A percentile compares a stretch with the other conserved stretches of the same genome.
phyloP scores from a whole-genome alignment of 2,113 vertebrate genomes.

The Vicugna pacos region DNA sequence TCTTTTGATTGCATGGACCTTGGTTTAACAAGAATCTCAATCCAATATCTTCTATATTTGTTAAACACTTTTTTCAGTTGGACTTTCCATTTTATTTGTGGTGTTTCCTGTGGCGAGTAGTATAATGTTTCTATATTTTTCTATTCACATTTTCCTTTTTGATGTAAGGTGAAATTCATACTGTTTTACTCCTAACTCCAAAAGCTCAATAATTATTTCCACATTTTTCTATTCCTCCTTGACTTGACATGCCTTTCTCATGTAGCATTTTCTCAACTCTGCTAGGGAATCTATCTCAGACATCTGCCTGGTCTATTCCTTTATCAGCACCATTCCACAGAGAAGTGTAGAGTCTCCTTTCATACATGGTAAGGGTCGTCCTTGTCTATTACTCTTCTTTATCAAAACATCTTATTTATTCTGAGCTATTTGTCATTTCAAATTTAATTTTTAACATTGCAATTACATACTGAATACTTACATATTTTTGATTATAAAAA shows the following conservation, averaged over 20 bases:
- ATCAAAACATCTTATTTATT: constrained; percentile 17
- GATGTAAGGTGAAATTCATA: not conserved
- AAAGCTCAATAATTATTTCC: not conserved
- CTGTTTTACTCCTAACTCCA: not conserved
- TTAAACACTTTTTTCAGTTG: not conserved
- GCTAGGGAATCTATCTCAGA: not conserved
- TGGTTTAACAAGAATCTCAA: not conserved
- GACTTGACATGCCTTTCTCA: not conserved
- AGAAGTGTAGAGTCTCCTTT: not conserved
- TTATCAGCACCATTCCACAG: not conserved
- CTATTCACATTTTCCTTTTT: constrained; percentile 30
- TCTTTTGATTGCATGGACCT: not conserved
- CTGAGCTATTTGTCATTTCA: not conserved
- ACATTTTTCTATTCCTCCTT: not conserved
- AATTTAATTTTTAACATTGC: constrained; percentile 4
- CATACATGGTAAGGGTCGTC: not conserved
- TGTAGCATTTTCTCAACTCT: not conserved
- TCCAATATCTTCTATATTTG: not conserved
- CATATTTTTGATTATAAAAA: not conserved
- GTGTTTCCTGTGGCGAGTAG: not conserved
- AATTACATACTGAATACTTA: not conserved
- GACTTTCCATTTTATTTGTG: constrained; percentile 13
- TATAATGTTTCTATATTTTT: not conserved
- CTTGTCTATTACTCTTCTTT: not conserved
- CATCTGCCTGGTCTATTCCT: not conserved